phyloP scores from a whole-genome alignment of 2,113 vertebrate species.

The Brienomyrus brachyistius region DNA sequence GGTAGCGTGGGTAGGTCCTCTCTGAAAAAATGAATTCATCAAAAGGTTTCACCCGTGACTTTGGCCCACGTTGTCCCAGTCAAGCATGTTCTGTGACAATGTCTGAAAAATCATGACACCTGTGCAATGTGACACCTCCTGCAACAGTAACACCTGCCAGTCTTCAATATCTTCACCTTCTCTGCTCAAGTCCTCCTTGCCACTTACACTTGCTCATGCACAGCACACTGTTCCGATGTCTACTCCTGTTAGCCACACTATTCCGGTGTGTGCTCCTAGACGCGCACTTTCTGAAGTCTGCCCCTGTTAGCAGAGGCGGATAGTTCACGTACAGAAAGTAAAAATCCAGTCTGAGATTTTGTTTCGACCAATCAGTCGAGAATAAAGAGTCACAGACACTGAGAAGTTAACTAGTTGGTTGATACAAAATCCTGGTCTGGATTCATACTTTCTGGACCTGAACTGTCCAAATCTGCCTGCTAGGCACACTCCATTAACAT shows the following conservation, averaged over 20 bases:
- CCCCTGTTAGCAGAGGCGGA: neutral
- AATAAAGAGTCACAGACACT: neutral
- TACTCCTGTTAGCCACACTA: neutral
- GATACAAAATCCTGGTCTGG: neutral
- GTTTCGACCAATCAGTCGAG: neutral
- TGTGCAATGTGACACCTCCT: neutral
- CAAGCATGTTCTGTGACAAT: neutral
- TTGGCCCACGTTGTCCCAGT: neutral
- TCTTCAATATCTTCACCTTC: neutral
- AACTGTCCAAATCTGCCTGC: neutral
- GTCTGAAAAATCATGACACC: neutral
- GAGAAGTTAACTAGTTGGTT: neutral
- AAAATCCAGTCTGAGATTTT: neutral
- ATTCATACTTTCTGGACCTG: neutral
- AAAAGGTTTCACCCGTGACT: neutral
- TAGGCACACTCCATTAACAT: neutral
- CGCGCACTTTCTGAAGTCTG: neutral
- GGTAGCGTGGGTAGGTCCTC: neutral
- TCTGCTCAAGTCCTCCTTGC: neutral
- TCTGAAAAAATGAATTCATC: neutral
- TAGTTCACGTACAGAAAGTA: neutral
- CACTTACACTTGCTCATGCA: neutral
- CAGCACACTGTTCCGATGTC: neutral
- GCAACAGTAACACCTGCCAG: neutral
- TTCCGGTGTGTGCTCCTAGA: neutral